Evolutionary conservation across 2,797 vertebrate genomes (phyloP), one percentile per base, ranked within the genome.

Genomic region (Acrossocheilus fasciatus): DNA sequence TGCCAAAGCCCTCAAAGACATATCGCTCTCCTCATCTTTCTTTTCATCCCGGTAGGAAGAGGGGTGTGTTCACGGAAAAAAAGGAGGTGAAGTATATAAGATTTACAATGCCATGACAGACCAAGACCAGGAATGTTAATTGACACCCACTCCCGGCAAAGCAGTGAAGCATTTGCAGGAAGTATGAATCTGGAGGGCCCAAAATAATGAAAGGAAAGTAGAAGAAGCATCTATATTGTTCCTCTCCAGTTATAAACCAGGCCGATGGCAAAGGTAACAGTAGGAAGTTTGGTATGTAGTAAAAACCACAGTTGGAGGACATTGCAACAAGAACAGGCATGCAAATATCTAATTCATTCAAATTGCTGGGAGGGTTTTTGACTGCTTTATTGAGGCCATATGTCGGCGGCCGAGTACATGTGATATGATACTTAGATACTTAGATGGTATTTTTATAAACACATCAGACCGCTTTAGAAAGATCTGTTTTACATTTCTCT

Each of bases 71-170:
- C 88, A 90, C 87, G 66, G 4, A 83, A 87, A 54, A 88, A 87
- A 90, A 90, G 89, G 80, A 93, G 90, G 91, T 93, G 92, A 93
- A 90, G 83, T 90, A 73, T 34, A 89, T 69, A 87, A 92, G 91
- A 94, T 95, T 94, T 95, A 94, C 91, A 87, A 90, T 84, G 84
- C 77, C 92, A 85, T 90, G 92, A 92, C 93, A 93, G 91, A 91
- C 93, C 90, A 90, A 89, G 89, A 82, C 89, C 89, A 91, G 93
- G 95, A 95, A 95, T 95, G 94, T 94, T 94, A 95, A 95, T 94
- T 94, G 94, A 94, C 79, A 89, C 92, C 90, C 91, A 91, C 87
- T 91, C 45, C 73, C 90, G 91, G 89, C 92, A 92, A 86, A 83
- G 90, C 83, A 76, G 73, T 2, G 84, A 91, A 81, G 82, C 39